Percentiles rank a stretch among this genome's conserved stretches.
These are phyloP conservation scores for Uropetala carovei DNA, from an alignment of 2,888 invertebrate genomes.

Conservation along the genomic window DNA sequence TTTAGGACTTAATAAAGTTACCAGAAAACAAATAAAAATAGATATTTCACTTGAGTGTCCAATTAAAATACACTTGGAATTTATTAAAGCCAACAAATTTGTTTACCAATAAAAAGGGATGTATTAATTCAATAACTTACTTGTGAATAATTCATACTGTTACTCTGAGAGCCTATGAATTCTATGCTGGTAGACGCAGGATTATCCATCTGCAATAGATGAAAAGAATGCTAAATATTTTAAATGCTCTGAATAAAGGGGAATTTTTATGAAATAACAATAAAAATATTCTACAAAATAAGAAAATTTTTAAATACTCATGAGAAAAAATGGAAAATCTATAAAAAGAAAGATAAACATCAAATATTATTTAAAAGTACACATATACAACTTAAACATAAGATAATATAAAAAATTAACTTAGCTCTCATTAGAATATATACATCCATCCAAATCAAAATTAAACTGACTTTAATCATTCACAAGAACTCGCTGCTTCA, in stretches of 20 bases:
- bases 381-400: constrained; percentile 47
- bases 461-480: constrained; percentile 48
- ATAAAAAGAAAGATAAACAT: constrained; percentile 66
- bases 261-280: constrained; percentile 53
- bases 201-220: constrained; percentile 76
- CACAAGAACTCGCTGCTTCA: constrained; percentile 48
- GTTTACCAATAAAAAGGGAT: no score
- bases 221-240: constrained; percentile 61
- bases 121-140: constrained; percentile 70
- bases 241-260: constrained; percentile 50
- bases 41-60: no score
- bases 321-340: constrained; percentile 65
- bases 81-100: no score
- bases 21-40: no score
- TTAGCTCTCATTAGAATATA: constrained; percentile 3
- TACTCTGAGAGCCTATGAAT: constrained; percentile 75
- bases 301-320: constrained; percentile 65
- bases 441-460: constrained; percentile 50
- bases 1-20: no score
- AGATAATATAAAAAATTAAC: constrained; percentile 18
- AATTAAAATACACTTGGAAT: no score
- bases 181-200: constrained; percentile 74
- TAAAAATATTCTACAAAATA: constrained; percentile 67
- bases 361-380: constrained; percentile 24
- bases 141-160: constrained; percentile 73